Conservation (phyloP, 2,113 vertebrate species). For the Melanerpes formicivorus region DNA sequence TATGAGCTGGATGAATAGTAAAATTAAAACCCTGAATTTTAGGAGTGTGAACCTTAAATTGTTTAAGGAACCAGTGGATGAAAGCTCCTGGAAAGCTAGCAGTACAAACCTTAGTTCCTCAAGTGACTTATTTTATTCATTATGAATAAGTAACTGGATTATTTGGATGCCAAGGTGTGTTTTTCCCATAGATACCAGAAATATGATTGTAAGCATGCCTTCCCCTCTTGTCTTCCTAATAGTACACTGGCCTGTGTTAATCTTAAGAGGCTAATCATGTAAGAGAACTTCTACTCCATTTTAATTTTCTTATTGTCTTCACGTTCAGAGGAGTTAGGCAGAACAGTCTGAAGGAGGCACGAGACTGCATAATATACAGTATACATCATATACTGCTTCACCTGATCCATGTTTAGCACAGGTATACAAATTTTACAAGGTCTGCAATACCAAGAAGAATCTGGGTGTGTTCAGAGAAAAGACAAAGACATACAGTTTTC, state of each 20-base stretch:
- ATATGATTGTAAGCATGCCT: neutral
- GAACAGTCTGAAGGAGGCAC: neutral
- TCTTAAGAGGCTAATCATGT: neutral
- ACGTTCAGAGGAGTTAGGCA: neutral
- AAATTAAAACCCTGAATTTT: neutral
- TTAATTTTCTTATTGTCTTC: neutral
- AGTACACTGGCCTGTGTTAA: neutral
- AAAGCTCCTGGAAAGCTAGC: neutral
- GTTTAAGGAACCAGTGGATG: neutral
- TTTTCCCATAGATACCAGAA: neutral
- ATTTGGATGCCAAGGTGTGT: neutral
- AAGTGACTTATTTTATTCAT: neutral
- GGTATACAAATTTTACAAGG: neutral
- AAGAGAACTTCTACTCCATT: neutral
- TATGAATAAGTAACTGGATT: neutral
- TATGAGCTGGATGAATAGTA: neutral
- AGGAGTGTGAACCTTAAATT: neutral
- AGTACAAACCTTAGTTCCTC: neutral
- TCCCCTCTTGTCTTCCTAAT: neutral
- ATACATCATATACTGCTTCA: neutral
- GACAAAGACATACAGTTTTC: neutral
- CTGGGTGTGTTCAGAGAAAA: neutral
- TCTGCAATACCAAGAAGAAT: neutral
- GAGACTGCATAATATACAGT: neutral
- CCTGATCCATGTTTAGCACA: neutral